phyloP scores from a whole-genome alignment of 2,888 invertebrate genomes.

The Standfussiana lucernea region DNA sequence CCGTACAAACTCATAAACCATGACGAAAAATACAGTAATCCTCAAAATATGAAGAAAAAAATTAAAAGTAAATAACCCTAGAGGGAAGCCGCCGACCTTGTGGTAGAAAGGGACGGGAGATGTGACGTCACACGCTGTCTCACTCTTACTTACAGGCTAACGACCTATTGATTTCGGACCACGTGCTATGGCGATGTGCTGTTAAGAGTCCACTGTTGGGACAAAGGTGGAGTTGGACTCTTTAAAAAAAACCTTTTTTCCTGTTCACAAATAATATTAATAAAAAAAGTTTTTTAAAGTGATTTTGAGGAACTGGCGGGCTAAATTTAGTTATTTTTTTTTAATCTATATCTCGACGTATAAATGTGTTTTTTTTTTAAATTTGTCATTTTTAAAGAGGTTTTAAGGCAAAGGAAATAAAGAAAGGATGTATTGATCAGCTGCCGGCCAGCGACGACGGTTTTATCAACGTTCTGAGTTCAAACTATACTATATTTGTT shows the following conservation, averaged over 20 bases:
- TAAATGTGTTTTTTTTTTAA: neutral
- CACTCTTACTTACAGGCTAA: conserved; percentile 72
- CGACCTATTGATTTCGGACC: conserved; percentile 77
- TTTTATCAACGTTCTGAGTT: conserved; percentile 18
- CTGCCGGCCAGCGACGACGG: neutral
- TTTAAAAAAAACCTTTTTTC: neutral
- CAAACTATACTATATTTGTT: conserved; percentile 6
- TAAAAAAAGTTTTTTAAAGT: neutral
- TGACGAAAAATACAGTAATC: conserved; percentile 43
- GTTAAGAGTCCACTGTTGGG: conserved; percentile 54
- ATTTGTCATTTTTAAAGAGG: neutral
- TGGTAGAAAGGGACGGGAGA: conserved; percentile 64
- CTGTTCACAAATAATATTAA: neutral
- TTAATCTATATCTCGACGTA: neutral
- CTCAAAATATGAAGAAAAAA: conserved; percentile 59
- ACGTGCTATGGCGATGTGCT: conserved; percentile 70
- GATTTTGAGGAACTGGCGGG: neutral
- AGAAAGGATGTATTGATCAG: conserved; percentile 29
- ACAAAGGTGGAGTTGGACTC: conserved; percentile 7
- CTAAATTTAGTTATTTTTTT: neutral
- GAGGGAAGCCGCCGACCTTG: conserved; percentile 73
- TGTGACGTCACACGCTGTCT: conserved; percentile 73
- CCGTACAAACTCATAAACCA: conserved; percentile 19
- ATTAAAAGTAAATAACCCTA: conserved; percentile 75
- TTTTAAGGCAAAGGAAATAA: neutral